phyloP scores from a whole-genome alignment of 2,888 invertebrate genomes.

The Dicranocentrus wangi region DNA sequence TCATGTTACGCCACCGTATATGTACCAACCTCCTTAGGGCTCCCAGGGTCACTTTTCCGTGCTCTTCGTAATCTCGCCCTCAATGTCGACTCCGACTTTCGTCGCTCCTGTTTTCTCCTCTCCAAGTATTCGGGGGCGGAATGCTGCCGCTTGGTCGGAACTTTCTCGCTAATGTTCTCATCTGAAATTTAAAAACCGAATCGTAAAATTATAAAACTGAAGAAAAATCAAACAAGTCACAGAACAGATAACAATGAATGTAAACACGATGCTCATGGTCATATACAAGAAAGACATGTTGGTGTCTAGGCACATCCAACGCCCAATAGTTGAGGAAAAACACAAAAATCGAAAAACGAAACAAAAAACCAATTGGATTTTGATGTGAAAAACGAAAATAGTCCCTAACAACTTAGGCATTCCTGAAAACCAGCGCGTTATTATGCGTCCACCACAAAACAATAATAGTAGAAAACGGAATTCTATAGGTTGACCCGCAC shows the following conservation, averaged over 20 bases:
- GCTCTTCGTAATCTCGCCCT: conserved; percentile 76
- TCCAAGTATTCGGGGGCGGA: conserved; percentile 94
- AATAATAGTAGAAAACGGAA: too few species aligned
- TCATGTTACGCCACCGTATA: background rate
- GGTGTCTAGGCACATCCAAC: too few species aligned
- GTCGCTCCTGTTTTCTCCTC: conserved; percentile 83
- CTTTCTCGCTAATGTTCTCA: conserved; percentile 79
- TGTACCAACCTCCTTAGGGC: conserved; percentile 73
- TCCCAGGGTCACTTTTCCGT: conserved; percentile 72
- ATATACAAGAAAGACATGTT: too few species aligned
- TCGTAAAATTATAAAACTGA: background rate
- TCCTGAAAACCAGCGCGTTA: too few species aligned
- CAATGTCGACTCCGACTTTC: conserved; percentile 80
- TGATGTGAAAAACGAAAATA: too few species aligned
- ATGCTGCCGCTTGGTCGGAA: conserved; percentile 82
- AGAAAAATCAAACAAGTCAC: background rate
- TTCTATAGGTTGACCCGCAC: too few species aligned
- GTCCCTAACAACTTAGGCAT: too few species aligned
- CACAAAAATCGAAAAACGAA: too few species aligned
- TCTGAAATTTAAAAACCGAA: conserved; percentile 76
- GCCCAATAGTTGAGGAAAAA: too few species aligned
- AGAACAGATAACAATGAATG: background rate
- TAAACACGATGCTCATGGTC: background rate
- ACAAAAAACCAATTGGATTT: too few species aligned
- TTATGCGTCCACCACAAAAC: too few species aligned